Evolutionary conservation across 2,888 invertebrate genomes (phyloP).

Genomic region (Caenorhabditis panamensis): DNA sequence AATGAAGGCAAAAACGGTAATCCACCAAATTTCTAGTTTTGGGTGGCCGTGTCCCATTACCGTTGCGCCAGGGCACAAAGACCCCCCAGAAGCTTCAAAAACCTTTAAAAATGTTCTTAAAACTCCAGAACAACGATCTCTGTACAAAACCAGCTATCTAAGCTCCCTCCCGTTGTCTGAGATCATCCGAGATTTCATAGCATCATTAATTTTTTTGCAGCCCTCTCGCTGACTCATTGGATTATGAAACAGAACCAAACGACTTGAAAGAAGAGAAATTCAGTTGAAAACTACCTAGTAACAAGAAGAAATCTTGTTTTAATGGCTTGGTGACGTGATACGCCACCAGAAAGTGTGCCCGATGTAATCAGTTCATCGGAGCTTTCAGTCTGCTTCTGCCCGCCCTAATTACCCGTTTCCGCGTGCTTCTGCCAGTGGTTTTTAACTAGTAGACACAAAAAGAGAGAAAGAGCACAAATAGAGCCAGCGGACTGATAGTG

Average conservation of each 20-base stretch:
- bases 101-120: too few species aligned
- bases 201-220: neutral
- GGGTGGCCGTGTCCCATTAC: too few species aligned
- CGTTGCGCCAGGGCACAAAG: too few species aligned
- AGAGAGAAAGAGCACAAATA: conserved; percentile 46
- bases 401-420: neutral
- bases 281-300: too few species aligned
- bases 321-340: too few species aligned
- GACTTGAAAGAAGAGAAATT: neutral
- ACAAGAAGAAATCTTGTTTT: too few species aligned
- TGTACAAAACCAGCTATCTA: too few species aligned
- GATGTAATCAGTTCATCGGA: conserved; percentile 31
- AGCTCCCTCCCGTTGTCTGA: neutral
- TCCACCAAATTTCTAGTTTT: too few species aligned
- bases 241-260: neutral
- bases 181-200: neutral
- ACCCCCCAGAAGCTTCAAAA: too few species aligned
- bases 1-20: too few species aligned
- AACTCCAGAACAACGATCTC: too few species aligned
- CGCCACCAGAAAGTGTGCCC: conserved; percentile 14
- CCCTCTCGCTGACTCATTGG: neutral
- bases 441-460: conserved; percentile 27
- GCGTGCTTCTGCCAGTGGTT: neutral
- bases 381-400: neutral
- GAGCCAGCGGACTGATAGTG: conserved; percentile 15